Base-by-base conservation (phyloP, 37 sponge, comb jelly and placozoan genomes). In the Axinella damicornis region DNA sequence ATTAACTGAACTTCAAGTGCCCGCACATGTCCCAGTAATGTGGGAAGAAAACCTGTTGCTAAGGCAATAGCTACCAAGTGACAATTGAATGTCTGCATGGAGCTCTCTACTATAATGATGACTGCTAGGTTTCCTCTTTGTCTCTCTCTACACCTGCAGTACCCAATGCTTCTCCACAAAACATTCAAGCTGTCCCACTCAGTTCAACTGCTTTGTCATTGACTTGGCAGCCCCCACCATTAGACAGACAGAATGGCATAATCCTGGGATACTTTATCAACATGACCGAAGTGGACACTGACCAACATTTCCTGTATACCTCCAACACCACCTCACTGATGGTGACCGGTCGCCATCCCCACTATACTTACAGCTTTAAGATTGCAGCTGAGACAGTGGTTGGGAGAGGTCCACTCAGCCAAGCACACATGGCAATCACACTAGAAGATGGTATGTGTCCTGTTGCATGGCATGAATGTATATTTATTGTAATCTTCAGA, bases 161-260 rank as follows among this genome's bases (percentile, higher is more conserved):
- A 30, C 79, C 79, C 33, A 78, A 46, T 63, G 79, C 65, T 39
- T 25, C 65, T 20, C 79, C 79, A 15, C n/a, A 22, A 63, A 58
- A 57, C 36, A 52, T 78, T 31, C n/a, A 34, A 34, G 66, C 46
- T 64, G 28, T 46, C 12, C 19, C 36, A 37, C 22, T 78, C 31
- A 78, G 62, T 58, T 34, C 79, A 41, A 34, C 37, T 35, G 15
- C 65, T 14, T 19, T 79, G 5, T 63, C 34, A 5, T 38, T 82
- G 28, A 61, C 41, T 9, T 82, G 83, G 83, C 32, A 25, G 55
- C 46, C 83, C 58, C 73, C 83, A 61, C 19, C 20, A 6, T 1
- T 27, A 1, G 62, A 70, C 21, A 61, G 30, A 17, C 62, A 35
- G 30, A 82, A 82, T 71, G 83, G 83, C 33, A 39, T 82, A 17